Evolutionary conservation across 2,888 invertebrate genomes (phyloP).

Genomic region (Leptura quadrifasciata): DNA sequence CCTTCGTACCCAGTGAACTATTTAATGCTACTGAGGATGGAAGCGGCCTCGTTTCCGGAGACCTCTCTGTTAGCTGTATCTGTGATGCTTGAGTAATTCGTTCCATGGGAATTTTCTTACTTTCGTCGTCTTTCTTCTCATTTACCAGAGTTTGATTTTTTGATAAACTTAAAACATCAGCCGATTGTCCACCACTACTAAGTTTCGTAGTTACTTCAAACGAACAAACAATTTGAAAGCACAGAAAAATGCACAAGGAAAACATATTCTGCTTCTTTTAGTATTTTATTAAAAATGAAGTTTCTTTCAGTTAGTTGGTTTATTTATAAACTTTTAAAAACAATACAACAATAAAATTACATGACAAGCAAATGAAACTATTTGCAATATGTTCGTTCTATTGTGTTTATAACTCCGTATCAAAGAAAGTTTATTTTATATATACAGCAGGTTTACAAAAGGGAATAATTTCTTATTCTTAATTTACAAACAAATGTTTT

Average conservation of each 20-base stretch:
- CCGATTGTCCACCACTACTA: constrained; percentile 7
- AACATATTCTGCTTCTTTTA: constrained; percentile 39
- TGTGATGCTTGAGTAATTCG: constrained; percentile 56
- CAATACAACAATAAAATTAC: constrained; percentile 54
- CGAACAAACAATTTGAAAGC: constrained; percentile 26
- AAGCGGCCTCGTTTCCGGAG: constrained; percentile 12
- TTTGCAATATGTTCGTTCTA: constrained; percentile 51
- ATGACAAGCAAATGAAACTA: constrained; percentile 38
- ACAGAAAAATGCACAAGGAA: constrained; percentile 35
- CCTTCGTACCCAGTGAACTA: constrained; percentile 5
- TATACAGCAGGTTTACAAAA: no score
- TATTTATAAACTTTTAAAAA: constrained; percentile 56
- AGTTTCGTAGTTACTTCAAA: constrained; percentile 32
- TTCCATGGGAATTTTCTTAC: constrained; percentile 38
- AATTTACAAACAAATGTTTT: no score
- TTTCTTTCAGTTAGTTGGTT: constrained; percentile 14
- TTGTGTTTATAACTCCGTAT: constrained; percentile 61
- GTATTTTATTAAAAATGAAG: constrained; percentile 35
- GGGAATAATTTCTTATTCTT: no score
- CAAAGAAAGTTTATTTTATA: constrained; percentile 57
- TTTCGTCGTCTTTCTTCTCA: constrained; percentile 17
- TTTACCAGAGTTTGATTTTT: constrained; percentile 26
- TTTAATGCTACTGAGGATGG: constrained; percentile 18
- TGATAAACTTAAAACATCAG: constrained; percentile 9
- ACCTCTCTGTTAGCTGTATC: constrained; percentile 53